phyloP scores from a whole-genome alignment of 2,113 vertebrate species.

The Jacana jacana region DNA sequence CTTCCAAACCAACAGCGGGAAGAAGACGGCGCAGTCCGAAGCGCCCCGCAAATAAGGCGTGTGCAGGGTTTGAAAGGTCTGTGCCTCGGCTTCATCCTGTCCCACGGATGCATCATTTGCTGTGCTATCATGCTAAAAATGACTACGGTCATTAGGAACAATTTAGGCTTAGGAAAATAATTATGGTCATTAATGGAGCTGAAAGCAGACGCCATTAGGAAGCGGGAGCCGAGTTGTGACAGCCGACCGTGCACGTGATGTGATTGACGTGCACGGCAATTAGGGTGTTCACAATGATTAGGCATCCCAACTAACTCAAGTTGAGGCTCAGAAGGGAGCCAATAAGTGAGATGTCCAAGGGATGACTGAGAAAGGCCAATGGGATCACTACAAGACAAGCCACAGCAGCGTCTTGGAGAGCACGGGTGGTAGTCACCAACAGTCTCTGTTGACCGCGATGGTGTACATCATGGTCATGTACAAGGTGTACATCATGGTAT shows the following conservation, averaged over 20 bases:
- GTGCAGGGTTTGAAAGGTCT: neutral
- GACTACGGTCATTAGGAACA: constrained; percentile 33
- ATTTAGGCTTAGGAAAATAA: constrained; percentile 59
- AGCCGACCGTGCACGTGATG: fast-evolving
- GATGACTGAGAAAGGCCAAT: neutral
- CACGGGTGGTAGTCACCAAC: neutral
- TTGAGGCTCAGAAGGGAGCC: neutral
- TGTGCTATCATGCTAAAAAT: constrained; percentile 46
- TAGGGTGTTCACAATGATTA: neutral
- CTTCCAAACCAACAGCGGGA: neutral
- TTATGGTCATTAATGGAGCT: constrained; percentile 32
- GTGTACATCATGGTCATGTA: too few species aligned
- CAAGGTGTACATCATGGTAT: too few species aligned
- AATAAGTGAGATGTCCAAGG: neutral
- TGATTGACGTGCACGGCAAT: neutral
- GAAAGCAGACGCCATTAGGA: constrained; percentile 17
- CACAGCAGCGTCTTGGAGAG: neutral
- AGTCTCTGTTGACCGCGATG: neutral
- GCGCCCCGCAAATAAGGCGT: fast-evolving
- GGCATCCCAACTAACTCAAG: neutral
- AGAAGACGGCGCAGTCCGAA: neutral
- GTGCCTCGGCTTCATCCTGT: neutral
- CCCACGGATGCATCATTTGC: constrained; percentile 18
- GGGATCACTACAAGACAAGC: neutral
- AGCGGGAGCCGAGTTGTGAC: neutral